Conservation (phyloP, 2,113 vertebrate genomes). For the Ameiurus melas region DNA sequence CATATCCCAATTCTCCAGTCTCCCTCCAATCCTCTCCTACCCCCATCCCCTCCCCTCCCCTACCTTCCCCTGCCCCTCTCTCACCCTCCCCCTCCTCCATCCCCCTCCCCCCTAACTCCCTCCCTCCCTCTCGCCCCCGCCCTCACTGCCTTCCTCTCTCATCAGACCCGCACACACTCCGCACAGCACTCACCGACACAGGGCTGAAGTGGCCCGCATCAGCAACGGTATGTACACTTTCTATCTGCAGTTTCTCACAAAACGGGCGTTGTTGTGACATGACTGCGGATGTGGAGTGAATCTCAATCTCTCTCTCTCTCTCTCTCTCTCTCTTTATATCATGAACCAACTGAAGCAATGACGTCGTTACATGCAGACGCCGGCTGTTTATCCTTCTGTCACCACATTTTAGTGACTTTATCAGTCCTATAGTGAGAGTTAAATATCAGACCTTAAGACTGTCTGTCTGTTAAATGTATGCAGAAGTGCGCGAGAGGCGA, state of each 20-base stretch:
- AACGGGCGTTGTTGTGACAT: not conserved
- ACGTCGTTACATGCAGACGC: slow-evolving; percentile 22
- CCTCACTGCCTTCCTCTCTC: slow-evolving; percentile 13
- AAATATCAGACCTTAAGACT: slow-evolving; percentile 38
- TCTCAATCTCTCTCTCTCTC: slow-evolving; percentile 1
- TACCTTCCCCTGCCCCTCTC: too few species aligned
- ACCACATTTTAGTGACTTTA: slow-evolving; percentile 38
- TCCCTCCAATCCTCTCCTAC: not conserved
- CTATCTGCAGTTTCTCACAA: not conserved
- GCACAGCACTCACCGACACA: slow-evolving; percentile 14
- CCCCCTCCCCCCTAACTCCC: slow-evolving; percentile 39
- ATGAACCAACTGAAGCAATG: not conserved
- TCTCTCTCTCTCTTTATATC: not conserved
- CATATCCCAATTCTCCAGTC: slow-evolving; percentile 14
- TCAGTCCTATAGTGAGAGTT: not conserved
- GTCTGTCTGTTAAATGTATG: slow-evolving; percentile 25
- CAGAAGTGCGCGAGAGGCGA: slow-evolving; percentile 5
- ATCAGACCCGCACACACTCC: slow-evolving; percentile 30
- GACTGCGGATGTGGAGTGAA: not conserved
- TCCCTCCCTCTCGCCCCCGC: slow-evolving; percentile 27
- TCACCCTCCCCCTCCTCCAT: not conserved
- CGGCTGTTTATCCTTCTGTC: slow-evolving; percentile 40
- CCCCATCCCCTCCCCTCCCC: not conserved
- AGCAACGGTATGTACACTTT: slow-evolving; percentile 52
- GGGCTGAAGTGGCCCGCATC: slow-evolving; percentile 43